Conservation (phyloP, 1,140 invertebrate species). For the Drosophila paulistorum region DNA sequence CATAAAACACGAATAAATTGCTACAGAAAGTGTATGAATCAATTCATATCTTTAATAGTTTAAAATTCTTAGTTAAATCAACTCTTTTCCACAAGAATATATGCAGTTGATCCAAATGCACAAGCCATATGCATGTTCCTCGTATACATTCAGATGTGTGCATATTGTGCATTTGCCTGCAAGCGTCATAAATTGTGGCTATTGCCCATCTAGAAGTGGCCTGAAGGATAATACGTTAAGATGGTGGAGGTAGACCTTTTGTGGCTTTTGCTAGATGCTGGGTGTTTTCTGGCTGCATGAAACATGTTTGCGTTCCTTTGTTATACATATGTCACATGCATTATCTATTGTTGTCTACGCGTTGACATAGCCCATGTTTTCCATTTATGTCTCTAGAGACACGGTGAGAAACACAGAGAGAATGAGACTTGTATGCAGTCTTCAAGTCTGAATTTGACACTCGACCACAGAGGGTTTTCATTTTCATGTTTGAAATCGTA, state of each 20-base stretch:
- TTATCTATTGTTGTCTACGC: constrained; percentile 51
- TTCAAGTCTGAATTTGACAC: constrained; percentile 42
- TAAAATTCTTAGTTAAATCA: not conserved
- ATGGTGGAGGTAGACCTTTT: constrained; percentile 19
- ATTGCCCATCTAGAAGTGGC: not conserved
- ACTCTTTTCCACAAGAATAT: not conserved
- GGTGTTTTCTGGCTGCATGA: not conserved
- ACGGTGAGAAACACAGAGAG: not conserved
- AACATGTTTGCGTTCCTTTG: constrained; percentile 26
- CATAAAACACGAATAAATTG: too few species aligned
- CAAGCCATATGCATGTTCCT: too few species aligned
- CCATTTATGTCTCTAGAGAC: constrained; percentile 10
- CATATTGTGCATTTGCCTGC: not conserved
- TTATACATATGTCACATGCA: constrained; percentile 50
- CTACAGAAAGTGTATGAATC: too few species aligned
- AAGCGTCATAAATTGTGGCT: not conserved
- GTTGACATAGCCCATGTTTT: constrained; percentile 12
- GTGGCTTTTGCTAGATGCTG: constrained; percentile 22
- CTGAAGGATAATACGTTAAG: not conserved
- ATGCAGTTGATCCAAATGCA: not conserved
- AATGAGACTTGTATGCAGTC: not conserved
- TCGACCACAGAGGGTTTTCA: constrained; percentile 3
- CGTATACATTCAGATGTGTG: not conserved
- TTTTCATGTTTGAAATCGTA: constrained; percentile 7
- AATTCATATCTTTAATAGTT: too few species aligned